Evolutionary conservation across 2,797 vertebrate species (phyloP).

Genomic region (Odontamblyopus rebecca): DNA sequence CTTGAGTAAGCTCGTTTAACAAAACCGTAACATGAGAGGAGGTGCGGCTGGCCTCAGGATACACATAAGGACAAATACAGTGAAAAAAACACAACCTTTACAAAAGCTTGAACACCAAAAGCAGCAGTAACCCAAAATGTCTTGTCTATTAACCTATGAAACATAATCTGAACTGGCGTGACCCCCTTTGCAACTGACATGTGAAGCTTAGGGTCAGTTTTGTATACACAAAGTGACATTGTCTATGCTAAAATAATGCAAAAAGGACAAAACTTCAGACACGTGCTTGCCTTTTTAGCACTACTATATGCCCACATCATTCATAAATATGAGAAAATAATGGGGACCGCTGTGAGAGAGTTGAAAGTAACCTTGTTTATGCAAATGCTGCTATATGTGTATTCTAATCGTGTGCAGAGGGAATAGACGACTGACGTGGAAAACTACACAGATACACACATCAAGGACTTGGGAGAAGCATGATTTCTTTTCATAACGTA

Average conservation of each 20-base stretch:
- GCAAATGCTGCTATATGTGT: conserved; percentile 46
- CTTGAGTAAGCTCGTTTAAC: conserved; percentile 52
- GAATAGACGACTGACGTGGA: conserved; percentile 35
- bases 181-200: conserved; percentile 60
- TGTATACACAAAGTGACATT: conserved; percentile 17
- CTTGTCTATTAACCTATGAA: conserved; percentile 75
- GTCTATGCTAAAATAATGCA: conserved; percentile 49
- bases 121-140: conserved; percentile 66
- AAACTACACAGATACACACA: conserved; percentile 42
- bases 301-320: conserved; percentile 7
- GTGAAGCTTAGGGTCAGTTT: conserved; percentile 63
- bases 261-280: conserved; percentile 44
- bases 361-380: conserved; percentile 38
- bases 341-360: conserved; percentile 6
- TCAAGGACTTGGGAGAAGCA: conserved; percentile 35
- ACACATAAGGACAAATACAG: conserved; percentile 54
- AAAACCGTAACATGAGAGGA: conserved; percentile 40
- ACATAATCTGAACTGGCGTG: conserved; percentile 66
- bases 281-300: conserved; percentile 17
- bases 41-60: conserved; percentile 38
- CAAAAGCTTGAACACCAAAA: conserved; percentile 63
- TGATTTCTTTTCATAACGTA: conserved; percentile 14
- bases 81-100: conserved; percentile 24
- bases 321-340: conserved; percentile 33
- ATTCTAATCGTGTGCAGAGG: conserved; percentile 49